phyloP scores from a whole-genome alignment of 2,888 invertebrate genomes.

The Disparrhopalites patrizii region DNA sequence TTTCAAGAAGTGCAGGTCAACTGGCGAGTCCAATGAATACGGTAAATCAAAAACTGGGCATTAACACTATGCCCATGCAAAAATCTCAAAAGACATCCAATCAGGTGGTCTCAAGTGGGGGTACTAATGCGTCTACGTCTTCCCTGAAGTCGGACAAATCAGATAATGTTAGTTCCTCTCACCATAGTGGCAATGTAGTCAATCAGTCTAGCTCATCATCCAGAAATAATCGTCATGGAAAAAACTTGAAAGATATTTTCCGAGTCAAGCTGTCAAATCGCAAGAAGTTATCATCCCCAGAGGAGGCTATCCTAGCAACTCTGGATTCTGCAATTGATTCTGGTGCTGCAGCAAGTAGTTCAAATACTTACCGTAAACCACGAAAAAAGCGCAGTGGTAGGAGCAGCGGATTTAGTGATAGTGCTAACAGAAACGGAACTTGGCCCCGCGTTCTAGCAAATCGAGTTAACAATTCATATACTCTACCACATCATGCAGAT shows the following conservation, averaged over 20 bases:
- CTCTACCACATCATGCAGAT: conserved; percentile 39
- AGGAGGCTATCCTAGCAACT: conserved; percentile 45
- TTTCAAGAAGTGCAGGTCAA: conserved; percentile 46
- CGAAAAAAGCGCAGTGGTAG: conserved; percentile 40
- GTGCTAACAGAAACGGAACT: conserved; percentile 45
- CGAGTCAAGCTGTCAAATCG: conserved; percentile 41
- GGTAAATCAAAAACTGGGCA: conserved; percentile 12
- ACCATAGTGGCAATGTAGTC: conserved; percentile 19
- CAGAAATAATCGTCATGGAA: conserved; percentile 4
- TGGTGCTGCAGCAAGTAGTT: conserved; percentile 33
- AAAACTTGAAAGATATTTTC: conserved; percentile 43
- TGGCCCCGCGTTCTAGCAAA: conserved; percentile 46
- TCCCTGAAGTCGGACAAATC: conserved; percentile 48
- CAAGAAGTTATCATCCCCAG: conserved; percentile 46
- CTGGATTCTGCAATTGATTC: conserved; percentile 46
- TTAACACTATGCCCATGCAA: neutral
- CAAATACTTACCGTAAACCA: conserved; percentile 36
- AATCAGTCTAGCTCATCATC: conserved; percentile 13
- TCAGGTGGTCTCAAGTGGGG: neutral
- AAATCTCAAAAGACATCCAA: neutral
- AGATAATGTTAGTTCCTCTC: conserved; percentile 29
- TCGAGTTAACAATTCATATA: conserved; percentile 45
- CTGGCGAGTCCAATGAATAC: conserved; percentile 45
- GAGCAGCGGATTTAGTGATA: conserved; percentile 19
- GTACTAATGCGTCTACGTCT: conserved; percentile 38